A percentile compares a stretch with the other conserved stretches of the same genome.
Conservation (phyloP, 2,888 invertebrate species). For the Pachymerium ferrugineum region DNA sequence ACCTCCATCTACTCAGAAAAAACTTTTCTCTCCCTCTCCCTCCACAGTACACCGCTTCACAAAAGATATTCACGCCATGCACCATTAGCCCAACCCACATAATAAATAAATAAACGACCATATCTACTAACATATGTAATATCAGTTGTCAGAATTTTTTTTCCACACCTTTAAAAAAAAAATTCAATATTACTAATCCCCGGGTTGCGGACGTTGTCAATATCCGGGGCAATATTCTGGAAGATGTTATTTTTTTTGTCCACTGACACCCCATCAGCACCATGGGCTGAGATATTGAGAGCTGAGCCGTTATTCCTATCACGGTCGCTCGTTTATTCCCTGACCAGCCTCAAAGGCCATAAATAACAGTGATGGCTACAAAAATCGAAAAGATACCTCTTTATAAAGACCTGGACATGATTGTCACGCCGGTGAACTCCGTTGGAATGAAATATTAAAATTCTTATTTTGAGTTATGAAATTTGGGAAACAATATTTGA, state of each 20-base stretch:
- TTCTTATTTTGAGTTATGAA: too few species aligned
- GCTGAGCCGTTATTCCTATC: conserved; percentile 18
- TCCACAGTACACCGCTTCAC: too few species aligned
- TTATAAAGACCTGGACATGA: not conserved
- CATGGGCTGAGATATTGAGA: not conserved
- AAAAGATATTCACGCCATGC: too few species aligned
- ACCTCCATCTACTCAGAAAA: too few species aligned
- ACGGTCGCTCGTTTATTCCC: conserved; percentile 8
- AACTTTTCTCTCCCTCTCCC: too few species aligned
- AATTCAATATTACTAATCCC: not conserved
- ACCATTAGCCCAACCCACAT: too few species aligned
- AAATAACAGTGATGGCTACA: not conserved
- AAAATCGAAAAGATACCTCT: not conserved
- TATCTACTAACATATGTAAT: too few species aligned
- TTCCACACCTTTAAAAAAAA: too few species aligned
- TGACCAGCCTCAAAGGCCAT: conserved; percentile 14
- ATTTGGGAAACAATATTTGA: too few species aligned
- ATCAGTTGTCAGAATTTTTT: not conserved
- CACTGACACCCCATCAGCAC: conserved; percentile 18
- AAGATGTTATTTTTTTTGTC: conserved; percentile 5
- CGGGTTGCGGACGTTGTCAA: conserved; percentile 2
- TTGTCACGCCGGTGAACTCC: too few species aligned
- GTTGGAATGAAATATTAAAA: too few species aligned
- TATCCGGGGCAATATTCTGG: conserved; percentile 5
- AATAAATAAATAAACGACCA: too few species aligned